These are phyloP conservation scores for Caiman crocodilus DNA, from an alignment of 2,797 vertebrate species.

Conservation along the genomic window DNA sequence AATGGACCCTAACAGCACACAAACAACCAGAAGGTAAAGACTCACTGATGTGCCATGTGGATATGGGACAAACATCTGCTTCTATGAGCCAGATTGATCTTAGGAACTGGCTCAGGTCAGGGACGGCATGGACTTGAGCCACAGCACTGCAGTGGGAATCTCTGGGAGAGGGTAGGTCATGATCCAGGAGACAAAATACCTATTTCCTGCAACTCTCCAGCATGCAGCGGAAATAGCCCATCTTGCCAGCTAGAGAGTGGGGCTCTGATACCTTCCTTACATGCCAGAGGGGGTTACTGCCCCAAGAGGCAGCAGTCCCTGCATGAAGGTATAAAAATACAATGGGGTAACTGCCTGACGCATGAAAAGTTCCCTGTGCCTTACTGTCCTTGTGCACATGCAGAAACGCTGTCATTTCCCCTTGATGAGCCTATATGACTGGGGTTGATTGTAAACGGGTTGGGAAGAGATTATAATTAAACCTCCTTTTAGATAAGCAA, in stretches of 20 bases:
- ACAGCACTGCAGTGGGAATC: background rate
- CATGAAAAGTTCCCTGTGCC: background rate
- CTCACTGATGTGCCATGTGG: background rate
- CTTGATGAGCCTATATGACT: too few relatives aligned
- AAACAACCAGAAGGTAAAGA: background rate
- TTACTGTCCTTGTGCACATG: background rate
- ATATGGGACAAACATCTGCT: background rate
- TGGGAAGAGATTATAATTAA: background rate
- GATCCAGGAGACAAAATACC: background rate
- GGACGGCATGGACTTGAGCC: too few relatives aligned
- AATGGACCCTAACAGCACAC: background rate
- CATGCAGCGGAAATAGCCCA: background rate
- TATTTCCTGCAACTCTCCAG: background rate
- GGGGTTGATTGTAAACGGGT: background rate
- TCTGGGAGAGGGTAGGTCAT: background rate
- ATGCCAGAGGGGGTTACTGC: background rate
- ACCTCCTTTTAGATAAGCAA: rapidly evolving
- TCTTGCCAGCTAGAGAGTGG: background rate
- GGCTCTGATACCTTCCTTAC: background rate
- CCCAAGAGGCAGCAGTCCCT: background rate
- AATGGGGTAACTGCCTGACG: background rate
- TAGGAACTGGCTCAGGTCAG: background rate
- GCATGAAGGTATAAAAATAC: background rate
- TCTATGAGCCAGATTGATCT: background rate
- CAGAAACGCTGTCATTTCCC: background rate